These are phyloP conservation scores for Prionace glauca DNA, from an alignment of 2,797 vertebrate species.

Conservation along the genomic window DNA sequence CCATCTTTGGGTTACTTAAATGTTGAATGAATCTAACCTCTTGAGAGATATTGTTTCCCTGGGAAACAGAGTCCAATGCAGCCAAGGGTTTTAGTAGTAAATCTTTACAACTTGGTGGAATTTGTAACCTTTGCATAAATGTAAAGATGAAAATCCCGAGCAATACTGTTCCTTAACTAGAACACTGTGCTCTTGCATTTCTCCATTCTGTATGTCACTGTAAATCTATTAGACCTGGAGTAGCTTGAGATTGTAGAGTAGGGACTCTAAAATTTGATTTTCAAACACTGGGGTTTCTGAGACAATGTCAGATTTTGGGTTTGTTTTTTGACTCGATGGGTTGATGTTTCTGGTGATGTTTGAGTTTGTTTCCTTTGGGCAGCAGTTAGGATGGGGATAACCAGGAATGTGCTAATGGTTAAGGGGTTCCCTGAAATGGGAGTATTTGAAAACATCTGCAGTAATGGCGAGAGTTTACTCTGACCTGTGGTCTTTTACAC, in stretches of 20 bases:
- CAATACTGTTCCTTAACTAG: not conserved
- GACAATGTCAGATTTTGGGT: not conserved
- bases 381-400: not conserved
- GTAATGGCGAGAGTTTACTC: not conserved
- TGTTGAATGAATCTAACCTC: not conserved
- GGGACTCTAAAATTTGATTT: not conserved
- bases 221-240: not conserved
- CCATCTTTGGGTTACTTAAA: not conserved
- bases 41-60: not conserved
- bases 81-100: not conserved
- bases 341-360: not conserved
- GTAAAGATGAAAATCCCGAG: not conserved
- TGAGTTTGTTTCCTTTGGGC: not conserved
- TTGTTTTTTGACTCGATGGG: not conserved
- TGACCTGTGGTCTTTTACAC: conserved; percentile 30
- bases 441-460: not conserved
- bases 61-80: no score
- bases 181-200: not conserved
- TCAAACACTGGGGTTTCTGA: not conserved
- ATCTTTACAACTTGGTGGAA: not conserved
- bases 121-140: not conserved
- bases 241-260: not conserved
- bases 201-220: not conserved
- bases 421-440: not conserved
- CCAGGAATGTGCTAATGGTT: not conserved